Evolutionary conservation across 2,113 vertebrate species (phyloP).

Genomic region (Micronycteris hirsuta): DNA sequence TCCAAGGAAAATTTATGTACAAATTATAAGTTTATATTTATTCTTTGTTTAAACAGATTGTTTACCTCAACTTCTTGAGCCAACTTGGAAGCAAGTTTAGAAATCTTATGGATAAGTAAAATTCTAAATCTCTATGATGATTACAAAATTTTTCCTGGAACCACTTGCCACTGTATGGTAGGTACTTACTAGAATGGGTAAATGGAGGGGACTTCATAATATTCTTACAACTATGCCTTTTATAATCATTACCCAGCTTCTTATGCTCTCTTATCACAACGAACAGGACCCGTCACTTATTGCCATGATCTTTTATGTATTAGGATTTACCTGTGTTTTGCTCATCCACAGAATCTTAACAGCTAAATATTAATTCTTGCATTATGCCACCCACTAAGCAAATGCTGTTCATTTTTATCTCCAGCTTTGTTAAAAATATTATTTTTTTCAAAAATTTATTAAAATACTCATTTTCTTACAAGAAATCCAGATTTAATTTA

Average conservation of each 20-base stretch:
- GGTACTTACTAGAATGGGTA: constrained; percentile 19
- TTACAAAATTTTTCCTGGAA: background rate
- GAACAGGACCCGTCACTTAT: background rate
- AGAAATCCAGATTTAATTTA: background rate
- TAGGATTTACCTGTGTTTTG: background rate
- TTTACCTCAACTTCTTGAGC: constrained; percentile 6
- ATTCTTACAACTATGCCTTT: background rate
- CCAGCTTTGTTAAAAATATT: background rate
- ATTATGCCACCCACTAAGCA: background rate
- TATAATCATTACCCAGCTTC: background rate
- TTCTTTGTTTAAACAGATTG: background rate
- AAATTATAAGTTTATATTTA: background rate
- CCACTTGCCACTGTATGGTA: background rate
- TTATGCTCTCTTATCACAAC: background rate
- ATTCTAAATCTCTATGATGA: constrained; percentile 29
- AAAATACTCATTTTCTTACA: background rate
- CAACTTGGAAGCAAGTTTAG: constrained; percentile 11
- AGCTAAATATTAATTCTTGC: background rate
- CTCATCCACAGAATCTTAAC: background rate
- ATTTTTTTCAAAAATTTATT: background rate
- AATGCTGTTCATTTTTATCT: constrained; percentile 3
- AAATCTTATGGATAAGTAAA: constrained; percentile 29
- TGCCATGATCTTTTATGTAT: background rate
- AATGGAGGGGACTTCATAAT: background rate
- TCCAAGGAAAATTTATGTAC: background rate